A percentile compares a stretch with the other conserved stretches of the same genome.
These are phyloP conservation scores for Orchestes rusci DNA, from an alignment of 2,888 invertebrate species.

Conservation along the genomic window DNA sequence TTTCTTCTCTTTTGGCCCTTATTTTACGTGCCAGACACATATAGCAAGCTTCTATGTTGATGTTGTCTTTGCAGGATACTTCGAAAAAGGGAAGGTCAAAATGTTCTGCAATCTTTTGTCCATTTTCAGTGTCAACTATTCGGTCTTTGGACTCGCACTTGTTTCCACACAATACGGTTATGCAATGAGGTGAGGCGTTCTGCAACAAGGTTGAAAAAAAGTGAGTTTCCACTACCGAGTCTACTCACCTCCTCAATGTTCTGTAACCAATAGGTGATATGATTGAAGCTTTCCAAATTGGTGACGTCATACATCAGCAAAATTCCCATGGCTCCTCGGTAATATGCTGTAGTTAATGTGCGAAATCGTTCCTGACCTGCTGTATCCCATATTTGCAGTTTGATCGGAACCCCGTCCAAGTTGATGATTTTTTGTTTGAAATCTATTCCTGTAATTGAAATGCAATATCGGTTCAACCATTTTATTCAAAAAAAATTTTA, in stretches of 20 bases:
- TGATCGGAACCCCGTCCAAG: slow-evolving; percentile 77
- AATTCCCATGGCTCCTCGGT: slow-evolving; percentile 86
- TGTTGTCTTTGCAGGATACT: slow-evolving; percentile 79
- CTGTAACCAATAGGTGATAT: slow-evolving; percentile 82
- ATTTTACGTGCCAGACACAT: slow-evolving; percentile 74
- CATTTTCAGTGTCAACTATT: slow-evolving; percentile 70
- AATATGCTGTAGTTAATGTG: slow-evolving; percentile 81
- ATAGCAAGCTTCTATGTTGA: slow-evolving; percentile 80
- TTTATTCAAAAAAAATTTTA: neutral
- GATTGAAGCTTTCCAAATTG: slow-evolving; percentile 82
- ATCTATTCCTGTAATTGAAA: slow-evolving; percentile 72
- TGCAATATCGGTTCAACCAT: no score
- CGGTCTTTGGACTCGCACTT: slow-evolving; percentile 75
- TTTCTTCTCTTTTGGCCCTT: slow-evolving; percentile 69
- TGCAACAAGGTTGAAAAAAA: no score
- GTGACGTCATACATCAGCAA: slow-evolving; percentile 87
- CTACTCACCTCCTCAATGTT: slow-evolving; percentile 83
- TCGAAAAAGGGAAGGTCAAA: slow-evolving; percentile 86
- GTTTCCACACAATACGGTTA: slow-evolving; percentile 78
- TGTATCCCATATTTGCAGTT: slow-evolving; percentile 84
- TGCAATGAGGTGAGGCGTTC: slow-evolving; percentile 83
- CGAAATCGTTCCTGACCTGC: slow-evolving; percentile 70
- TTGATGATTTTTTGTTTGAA: slow-evolving; percentile 87
- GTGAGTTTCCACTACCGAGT: no score
- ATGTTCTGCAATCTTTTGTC: slow-evolving; percentile 80